phyloP scores from a whole-genome alignment of 2,888 invertebrate species.

The Drosophila picticornis region DNA sequence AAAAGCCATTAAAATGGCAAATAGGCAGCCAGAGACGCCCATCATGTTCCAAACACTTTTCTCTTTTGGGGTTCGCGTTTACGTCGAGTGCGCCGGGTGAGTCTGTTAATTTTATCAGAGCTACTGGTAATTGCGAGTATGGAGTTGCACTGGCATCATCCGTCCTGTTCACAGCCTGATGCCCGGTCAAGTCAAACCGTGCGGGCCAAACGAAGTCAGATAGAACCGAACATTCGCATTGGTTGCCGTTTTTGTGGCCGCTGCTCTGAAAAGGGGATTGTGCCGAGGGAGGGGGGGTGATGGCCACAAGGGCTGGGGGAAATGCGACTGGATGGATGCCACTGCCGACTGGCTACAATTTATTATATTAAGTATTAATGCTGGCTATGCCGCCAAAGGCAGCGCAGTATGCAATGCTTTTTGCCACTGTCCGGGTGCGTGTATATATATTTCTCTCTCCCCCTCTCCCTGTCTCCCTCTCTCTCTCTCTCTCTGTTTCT shows the following conservation, averaged over 20 bases:
- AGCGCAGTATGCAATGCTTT: constrained; percentile 46
- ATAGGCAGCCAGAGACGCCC: constrained; percentile 48
- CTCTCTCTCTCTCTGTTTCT: constrained; percentile 3
- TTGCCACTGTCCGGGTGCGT: constrained; percentile 12
- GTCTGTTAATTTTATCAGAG: constrained; percentile 78
- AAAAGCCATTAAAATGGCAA: constrained; percentile 77
- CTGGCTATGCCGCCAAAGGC: constrained; percentile 54
- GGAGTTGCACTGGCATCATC: constrained; percentile 52
- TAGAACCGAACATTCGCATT: constrained; percentile 27
- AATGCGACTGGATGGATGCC: constrained; percentile 55
- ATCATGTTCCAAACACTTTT: constrained; percentile 9
- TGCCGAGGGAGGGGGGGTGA: not conserved
- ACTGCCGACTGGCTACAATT: constrained; percentile 79
- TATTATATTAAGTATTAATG: constrained; percentile 82
- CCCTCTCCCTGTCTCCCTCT: not conserved
- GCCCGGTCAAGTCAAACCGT: constrained; percentile 33
- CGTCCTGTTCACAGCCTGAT: not conserved
- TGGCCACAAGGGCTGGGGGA: constrained; percentile 10
- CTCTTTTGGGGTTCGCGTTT: constrained; percentile 6
- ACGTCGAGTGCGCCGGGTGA: constrained; percentile 2
- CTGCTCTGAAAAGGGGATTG: constrained; percentile 25
- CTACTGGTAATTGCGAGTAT: constrained; percentile 76
- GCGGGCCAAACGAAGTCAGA: constrained; percentile 43
- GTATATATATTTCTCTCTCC: not conserved
- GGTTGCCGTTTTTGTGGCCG: constrained; percentile 48